Conservation (phyloP, 2,888 invertebrate species). For the Taphrorychus bicolor region DNA sequence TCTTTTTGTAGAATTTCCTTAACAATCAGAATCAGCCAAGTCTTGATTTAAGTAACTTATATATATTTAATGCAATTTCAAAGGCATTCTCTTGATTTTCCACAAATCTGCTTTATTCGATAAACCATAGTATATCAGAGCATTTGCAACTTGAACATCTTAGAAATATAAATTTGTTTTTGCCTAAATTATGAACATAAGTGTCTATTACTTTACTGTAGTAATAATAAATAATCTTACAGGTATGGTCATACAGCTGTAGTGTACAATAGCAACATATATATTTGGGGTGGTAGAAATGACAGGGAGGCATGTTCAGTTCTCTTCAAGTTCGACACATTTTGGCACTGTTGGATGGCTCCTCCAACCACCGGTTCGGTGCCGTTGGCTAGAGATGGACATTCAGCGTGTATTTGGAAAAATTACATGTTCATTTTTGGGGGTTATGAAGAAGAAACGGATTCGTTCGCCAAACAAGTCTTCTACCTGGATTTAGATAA, state of each 20-base stretch:
- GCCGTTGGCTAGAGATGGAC: constrained; percentile 89
- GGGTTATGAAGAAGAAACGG: constrained; percentile 86
- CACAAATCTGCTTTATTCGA: no score
- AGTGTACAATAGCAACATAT: constrained; percentile 76
- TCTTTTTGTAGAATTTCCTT: no score
- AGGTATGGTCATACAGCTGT: constrained; percentile 91
- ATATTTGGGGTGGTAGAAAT: constrained; percentile 93
- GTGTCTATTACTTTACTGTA: no score
- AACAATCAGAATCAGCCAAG: no score
- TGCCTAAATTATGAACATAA: no score
- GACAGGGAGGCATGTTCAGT: constrained; percentile 82
- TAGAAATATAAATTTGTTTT: no score
- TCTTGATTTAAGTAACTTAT: no score
- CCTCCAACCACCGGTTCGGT: constrained; percentile 71
- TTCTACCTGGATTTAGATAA: constrained; percentile 77
- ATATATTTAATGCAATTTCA: no score
- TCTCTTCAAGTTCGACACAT: constrained; percentile 83
- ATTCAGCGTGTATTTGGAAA: constrained; percentile 83
- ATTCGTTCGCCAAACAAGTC: constrained; percentile 81
- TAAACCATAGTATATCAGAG: no score
- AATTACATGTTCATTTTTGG: constrained; percentile 89
- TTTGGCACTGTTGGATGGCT: constrained; percentile 71
- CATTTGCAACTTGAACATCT: no score
- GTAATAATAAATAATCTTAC: no score
- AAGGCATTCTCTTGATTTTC: no score